Conservation (phyloP, 1,140 invertebrate species). For the Drosophila pseudoobscura region DNA sequence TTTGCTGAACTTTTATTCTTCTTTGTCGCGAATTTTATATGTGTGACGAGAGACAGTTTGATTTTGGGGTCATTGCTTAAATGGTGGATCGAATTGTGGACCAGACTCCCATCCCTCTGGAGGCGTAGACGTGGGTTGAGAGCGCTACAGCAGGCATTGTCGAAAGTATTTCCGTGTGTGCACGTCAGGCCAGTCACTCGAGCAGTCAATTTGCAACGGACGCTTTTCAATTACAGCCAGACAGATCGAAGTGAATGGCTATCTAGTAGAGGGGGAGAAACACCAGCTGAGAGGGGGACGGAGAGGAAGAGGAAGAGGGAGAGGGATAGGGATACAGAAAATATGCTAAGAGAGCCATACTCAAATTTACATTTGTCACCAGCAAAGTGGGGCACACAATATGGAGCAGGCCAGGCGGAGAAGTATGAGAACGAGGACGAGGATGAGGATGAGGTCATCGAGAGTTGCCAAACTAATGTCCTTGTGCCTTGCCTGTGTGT, state of each 20-base stretch:
- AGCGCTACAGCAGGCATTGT: neutral
- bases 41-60: conserved; percentile 18
- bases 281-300: neutral
- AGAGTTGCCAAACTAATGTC: conserved; percentile 14
- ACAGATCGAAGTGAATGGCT: conserved; percentile 21
- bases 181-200: conserved; percentile 48
- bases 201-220: conserved; percentile 50
- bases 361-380: conserved; percentile 51
- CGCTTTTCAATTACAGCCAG: conserved; percentile 48
- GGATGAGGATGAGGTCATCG: conserved; percentile 9
- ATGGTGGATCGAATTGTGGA: neutral
- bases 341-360: conserved; percentile 2
- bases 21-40: conserved; percentile 22
- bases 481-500: conserved; percentile 1
- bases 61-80: conserved; percentile 21
- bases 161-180: conserved; percentile 47
- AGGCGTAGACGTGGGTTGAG: neutral
- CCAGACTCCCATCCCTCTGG: too few species aligned
- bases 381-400: conserved; percentile 43
- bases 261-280: neutral
- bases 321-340: too few species aligned
- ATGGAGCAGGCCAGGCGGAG: conserved; percentile 22
- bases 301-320: neutral
- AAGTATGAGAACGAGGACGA: conserved; percentile 9
- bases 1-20: neutral